phyloP scores from a whole-genome alignment of 2,113 vertebrate genomes.

The Pithys albifrons region DNA sequence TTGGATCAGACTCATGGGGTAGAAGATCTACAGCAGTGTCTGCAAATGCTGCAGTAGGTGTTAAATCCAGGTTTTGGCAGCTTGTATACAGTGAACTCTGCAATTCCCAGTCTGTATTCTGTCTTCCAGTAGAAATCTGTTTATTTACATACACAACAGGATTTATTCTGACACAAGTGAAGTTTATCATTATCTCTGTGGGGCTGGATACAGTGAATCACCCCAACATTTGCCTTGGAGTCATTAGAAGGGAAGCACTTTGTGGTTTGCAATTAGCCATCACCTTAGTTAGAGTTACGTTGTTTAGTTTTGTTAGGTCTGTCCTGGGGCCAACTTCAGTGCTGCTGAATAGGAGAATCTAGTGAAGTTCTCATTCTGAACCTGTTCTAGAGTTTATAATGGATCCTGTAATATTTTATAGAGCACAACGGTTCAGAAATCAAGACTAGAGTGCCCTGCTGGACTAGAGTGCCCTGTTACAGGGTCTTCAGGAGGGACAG shows the following conservation, averaged over 20 bases:
- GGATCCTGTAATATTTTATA: not conserved
- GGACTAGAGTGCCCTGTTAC: too few relatives aligned
- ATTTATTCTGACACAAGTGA: not conserved
- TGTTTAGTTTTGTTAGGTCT: not conserved
- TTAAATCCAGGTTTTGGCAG: not conserved
- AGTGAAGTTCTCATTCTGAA: not conserved
- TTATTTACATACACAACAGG: not conserved
- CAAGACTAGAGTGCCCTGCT: not conserved
- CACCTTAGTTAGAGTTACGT: not conserved
- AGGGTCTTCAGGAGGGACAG: not conserved
- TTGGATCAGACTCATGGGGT: accelerated
- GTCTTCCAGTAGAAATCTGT: not conserved
- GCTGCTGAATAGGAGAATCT: not conserved
- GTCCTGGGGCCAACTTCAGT: not conserved
- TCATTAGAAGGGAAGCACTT: not conserved
- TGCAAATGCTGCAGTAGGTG: not conserved
- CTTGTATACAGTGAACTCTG: not conserved
- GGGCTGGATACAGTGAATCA: not conserved
- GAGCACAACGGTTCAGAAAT: not conserved
- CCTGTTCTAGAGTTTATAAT: not conserved
- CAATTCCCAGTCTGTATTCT: not conserved
- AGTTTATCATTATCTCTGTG: not conserved
- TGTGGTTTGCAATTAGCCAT: not conserved
- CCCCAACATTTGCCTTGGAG: not conserved
- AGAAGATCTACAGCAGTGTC: not conserved